Conservation (phyloP, 1,140 invertebrate species). For the Drosophila triauraria region DNA sequence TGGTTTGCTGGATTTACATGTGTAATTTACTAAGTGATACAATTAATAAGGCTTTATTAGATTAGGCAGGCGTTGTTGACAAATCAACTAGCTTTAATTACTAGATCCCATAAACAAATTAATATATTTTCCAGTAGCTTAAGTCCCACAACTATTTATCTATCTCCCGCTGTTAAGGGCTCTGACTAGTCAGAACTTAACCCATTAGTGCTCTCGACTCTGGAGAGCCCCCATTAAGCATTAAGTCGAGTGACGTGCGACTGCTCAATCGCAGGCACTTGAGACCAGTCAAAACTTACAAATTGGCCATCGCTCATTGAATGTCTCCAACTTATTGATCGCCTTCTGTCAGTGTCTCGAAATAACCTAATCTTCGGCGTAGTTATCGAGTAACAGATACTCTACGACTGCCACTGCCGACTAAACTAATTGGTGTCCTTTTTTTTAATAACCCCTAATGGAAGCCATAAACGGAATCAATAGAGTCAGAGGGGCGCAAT, state of each 20-base stretch:
- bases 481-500: neutral
- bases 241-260: conserved; percentile 38
- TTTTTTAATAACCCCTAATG: conserved; percentile 33
- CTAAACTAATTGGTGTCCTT: conserved; percentile 17
- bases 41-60: neutral
- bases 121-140: neutral
- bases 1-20: conserved; percentile 1
- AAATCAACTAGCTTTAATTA: neutral
- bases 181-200: conserved; percentile 22
- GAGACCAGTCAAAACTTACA: conserved; percentile 22
- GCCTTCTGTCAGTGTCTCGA: conserved; percentile 52
- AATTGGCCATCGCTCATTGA: conserved; percentile 69
- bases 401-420: neutral
- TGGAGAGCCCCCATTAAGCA: conserved; percentile 26
- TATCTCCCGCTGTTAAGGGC: conserved; percentile 5
- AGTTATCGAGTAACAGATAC: conserved; percentile 11
- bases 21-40: conserved; percentile 1
- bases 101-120: neutral
- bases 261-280: conserved; percentile 29
- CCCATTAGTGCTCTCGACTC: conserved; percentile 26
- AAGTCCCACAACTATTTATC: neutral
- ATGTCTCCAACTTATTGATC: conserved; percentile 54
- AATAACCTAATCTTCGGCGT: neutral
- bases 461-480: conserved; percentile 19
- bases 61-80: neutral